Evolutionary conservation across 2,888 invertebrate genomes (phyloP), one percentile per base, ranked within the genome.

Genomic region (Andrena trimmerana): DNA sequence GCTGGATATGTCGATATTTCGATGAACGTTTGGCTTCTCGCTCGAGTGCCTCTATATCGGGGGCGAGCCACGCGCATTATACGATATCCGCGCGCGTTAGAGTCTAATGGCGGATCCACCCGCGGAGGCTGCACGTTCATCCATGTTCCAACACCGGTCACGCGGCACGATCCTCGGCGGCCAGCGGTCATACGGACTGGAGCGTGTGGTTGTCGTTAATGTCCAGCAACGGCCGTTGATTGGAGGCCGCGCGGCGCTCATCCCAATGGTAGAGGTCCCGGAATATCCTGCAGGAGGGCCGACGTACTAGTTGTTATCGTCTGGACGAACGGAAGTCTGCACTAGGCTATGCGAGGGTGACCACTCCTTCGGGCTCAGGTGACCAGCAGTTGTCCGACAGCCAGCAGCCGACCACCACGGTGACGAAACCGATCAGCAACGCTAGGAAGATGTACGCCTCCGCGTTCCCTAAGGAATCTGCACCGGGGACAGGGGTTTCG

Each of bases 311-410:
- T 89, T 90, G 90, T 90, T 90, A 90, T 90, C 90, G 89, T 73
- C 90, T 90, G 69, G 94, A 95, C 95, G 90, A 94, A 95, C 95
- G 95, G 95, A 95, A 96, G 95, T 96, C 95, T 57, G 90, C 94
- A 94, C 95, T 95, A 95, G 96, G 96, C 96, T 96, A 97, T 94
- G 96, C 96, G 93, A 96, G 95, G 90, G 96, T 96, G 91, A 96
- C 94, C 78, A 95, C 94, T 91, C 96, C 96, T 68, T 94, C 94
- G 78, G 97, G 96, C 93, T 97, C 97, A 87, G 97, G 96, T 74
- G 97, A 96, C 97, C 97, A 97, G 94, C 97, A 97, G 95, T 97
- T 97, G 95, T 97, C 97, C 52, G 96, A 96, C 78, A 97, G 95
- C 97, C 97, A 97, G 94, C 97, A 97, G 89, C 97, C 97, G 90